Conservation (phyloP, 2,888 invertebrate genomes). For the Lepas anatifera region DNA sequence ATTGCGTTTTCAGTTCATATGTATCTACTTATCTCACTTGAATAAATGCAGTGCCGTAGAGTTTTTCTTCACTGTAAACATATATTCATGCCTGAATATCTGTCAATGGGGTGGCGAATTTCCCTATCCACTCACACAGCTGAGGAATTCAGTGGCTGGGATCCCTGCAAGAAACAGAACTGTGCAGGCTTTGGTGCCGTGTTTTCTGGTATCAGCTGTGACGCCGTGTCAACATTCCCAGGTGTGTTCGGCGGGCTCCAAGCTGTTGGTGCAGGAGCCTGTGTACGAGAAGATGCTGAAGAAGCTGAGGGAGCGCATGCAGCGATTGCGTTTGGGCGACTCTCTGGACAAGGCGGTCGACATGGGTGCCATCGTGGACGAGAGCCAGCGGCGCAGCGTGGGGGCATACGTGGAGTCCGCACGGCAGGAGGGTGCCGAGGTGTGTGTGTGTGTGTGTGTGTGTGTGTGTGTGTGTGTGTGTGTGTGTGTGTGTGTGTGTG, state of each 20-base stretch:
- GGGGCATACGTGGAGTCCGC: slow-evolving; percentile 24
- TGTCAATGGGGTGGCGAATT: too few species aligned
- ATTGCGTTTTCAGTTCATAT: too few species aligned
- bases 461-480: slow-evolving; percentile 8
- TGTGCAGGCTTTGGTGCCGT: too few species aligned
- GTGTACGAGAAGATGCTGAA: slow-evolving; percentile 36
- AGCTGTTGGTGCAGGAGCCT: slow-evolving; percentile 43
- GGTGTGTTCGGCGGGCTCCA: slow-evolving; percentile 41
- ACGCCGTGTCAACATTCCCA: slow-evolving; percentile 28
- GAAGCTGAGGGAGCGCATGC: slow-evolving; percentile 37
- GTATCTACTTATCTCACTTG: too few species aligned
- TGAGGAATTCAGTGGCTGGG: too few species aligned
- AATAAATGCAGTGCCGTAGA: too few species aligned
- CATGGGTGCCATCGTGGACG: slow-evolving; percentile 35
- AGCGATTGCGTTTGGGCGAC: slow-evolving; percentile 34
- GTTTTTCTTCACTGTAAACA: too few species aligned
- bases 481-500: slow-evolving; percentile 12
- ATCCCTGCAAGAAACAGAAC: too few species aligned
- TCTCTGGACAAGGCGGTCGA: slow-evolving; percentile 38
- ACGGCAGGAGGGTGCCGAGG: slow-evolving; percentile 32
- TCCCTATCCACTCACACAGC: too few species aligned
- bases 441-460: slow-evolving; percentile 22
- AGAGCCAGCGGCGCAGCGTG: slow-evolving; percentile 27
- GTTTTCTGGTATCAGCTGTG: too few species aligned
- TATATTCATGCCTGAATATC: too few species aligned